phyloP scores from a whole-genome alignment of 2,113 vertebrate species.

The Megaleporinus macrocephalus region DNA sequence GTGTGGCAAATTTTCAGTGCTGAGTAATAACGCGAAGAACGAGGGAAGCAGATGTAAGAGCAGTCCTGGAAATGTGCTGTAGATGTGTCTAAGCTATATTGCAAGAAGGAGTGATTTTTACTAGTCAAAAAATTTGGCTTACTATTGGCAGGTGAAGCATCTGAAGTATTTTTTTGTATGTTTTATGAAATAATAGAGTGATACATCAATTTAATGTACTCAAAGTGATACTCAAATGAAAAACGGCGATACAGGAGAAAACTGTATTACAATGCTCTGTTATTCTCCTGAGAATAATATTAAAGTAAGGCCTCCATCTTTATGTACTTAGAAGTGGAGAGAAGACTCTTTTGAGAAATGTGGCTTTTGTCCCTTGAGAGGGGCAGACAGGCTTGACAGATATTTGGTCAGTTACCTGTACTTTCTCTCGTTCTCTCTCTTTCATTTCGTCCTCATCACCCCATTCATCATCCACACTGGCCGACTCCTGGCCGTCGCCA shows the following conservation, averaged over 20 bases:
- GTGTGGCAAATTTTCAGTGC: background rate
- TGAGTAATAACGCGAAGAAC: constrained; percentile 2
- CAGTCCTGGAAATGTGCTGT: background rate
- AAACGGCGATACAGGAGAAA: background rate
- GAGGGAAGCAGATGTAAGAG: constrained; percentile 1
- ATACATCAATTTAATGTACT: no score
- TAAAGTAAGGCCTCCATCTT: background rate
- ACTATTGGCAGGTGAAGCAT: background rate
- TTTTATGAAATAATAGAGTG: background rate
- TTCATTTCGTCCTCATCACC: constrained; percentile 25
- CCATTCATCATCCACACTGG: constrained; percentile 48
- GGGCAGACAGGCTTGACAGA: constrained; percentile 8
- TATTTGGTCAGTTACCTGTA: constrained; percentile 32
- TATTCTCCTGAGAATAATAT: background rate
- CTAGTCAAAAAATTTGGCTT: background rate
- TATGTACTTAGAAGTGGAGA: constrained; percentile 9
- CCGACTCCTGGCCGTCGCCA: constrained; percentile 37
- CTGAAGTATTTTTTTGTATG: background rate
- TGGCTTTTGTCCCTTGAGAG: constrained; percentile 26
- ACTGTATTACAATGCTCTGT: background rate
- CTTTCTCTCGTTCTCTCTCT: constrained; percentile 22
- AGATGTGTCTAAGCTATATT: background rate
- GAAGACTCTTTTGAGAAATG: background rate
- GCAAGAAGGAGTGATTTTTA: background rate
- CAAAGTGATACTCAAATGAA: no score